Conservation (phyloP, 2,888 invertebrate species). For the Gryllus longicercus region DNA sequence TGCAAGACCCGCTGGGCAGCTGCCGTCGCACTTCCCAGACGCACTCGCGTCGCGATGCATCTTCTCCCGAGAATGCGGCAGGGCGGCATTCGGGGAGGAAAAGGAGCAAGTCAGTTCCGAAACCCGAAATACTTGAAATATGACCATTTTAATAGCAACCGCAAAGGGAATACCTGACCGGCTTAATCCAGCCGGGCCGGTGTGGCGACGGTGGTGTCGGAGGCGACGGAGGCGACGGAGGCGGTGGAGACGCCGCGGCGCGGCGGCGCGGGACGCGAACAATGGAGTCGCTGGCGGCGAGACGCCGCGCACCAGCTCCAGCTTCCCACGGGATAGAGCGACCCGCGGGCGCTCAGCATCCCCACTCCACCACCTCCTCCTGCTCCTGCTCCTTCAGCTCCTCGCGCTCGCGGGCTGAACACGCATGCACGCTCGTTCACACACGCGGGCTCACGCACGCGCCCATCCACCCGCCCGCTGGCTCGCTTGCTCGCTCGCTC, state of each 20-base stretch:
- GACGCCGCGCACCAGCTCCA: neutral
- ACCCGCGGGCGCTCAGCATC: neutral
- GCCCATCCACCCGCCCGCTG: too few species aligned
- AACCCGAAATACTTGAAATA: slow-evolving; percentile 17
- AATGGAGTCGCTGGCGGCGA: neutral
- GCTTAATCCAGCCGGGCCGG: neutral
- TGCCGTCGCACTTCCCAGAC: neutral
- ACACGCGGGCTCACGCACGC: too few species aligned
- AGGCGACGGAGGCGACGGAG: neutral
- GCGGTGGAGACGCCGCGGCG: neutral
- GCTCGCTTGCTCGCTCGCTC: too few species aligned
- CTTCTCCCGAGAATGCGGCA: neutral
- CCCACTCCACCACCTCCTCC: neutral
- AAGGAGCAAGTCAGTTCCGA: neutral
- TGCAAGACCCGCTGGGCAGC: neutral
- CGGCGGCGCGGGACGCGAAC: neutral
- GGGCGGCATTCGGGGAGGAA: neutral
- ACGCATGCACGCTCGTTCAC: too few species aligned
- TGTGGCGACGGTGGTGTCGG: neutral
- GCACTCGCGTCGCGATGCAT: neutral
- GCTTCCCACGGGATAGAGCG: neutral
- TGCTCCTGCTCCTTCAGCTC: neutral
- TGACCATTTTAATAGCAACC: slow-evolving; percentile 3
- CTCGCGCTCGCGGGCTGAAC: too few species aligned
- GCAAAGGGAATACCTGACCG: neutral